Percentiles rank a stretch among this genome's conserved stretches.
These are phyloP conservation scores for Contarinia nasturtii DNA, from an alignment of 1,140 invertebrate species.

Conservation along the genomic window DNA sequence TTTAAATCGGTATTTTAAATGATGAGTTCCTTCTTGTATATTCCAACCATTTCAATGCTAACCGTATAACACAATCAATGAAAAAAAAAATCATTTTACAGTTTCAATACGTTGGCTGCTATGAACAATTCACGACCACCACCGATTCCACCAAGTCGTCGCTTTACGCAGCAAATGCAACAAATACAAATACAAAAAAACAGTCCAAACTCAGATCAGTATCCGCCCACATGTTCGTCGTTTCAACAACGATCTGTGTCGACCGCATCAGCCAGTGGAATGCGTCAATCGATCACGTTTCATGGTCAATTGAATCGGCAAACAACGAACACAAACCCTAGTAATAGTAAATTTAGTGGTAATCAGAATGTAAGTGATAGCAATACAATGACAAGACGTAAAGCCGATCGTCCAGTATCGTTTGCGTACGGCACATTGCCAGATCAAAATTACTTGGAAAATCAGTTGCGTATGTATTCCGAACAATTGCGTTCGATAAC, in stretches of 20 bases:
- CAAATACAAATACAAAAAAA: not conserved
- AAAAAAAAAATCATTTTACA: too few relatives aligned
- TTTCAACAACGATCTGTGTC: too few relatives aligned
- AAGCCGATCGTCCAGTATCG: conserved; percentile 13
- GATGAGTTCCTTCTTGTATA: too few relatives aligned
- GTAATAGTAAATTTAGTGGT: not conserved
- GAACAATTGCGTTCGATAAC: conserved; percentile 22
- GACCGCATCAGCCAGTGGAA: conserved; percentile 2
- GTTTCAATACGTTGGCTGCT: too few relatives aligned
- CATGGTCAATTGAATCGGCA: conserved; percentile 9
- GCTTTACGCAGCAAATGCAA: not conserved
- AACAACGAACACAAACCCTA: not conserved
- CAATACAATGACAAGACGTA: not conserved
- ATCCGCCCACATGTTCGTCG: too few relatives aligned
- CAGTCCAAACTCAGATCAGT: too few relatives aligned
- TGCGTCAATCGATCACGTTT: conserved; percentile 20
- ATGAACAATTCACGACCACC: not conserved
- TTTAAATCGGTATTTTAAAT: too few relatives aligned
- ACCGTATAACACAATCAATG: too few relatives aligned
- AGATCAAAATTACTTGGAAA: conserved; percentile 20
- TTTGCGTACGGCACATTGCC: conserved; percentile 16
- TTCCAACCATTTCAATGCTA: too few relatives aligned
- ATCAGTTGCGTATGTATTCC: conserved; percentile 20
- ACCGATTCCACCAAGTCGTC: not conserved
- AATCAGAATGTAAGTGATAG: not conserved